Evolutionary conservation across 2,888 invertebrate genomes (phyloP), one percentile per base, ranked within the genome.

Genomic region (Cosmia pyralina): DNA sequence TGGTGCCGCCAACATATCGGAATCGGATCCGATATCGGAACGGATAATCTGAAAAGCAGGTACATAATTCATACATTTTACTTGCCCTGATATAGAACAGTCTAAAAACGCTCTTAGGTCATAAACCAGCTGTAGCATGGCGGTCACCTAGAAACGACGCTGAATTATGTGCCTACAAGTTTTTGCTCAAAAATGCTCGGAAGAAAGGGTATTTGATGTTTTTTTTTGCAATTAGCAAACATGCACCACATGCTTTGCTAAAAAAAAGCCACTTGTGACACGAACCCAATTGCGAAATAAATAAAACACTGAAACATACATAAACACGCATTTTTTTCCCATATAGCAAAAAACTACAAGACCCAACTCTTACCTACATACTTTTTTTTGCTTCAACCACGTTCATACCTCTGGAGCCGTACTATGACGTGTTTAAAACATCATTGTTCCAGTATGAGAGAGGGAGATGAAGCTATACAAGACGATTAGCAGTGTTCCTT

Each of bases 101-200:
- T 34, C 38, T 38, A 6, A 38, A 38, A 6, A 38, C 4, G 38
- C 38, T 38, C 13, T 6, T 41, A n/a, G 34, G 41, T 75, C 13
- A 11, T 52, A 6, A 38, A 64, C 13, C n/a, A 48, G 78, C 75
- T 75, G 19, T 17, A 19, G 75, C 78, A 75, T 78, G 75, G 59
- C 75, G 0, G 28, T 22, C 74, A 75, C 70, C 1, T 70, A 41
- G 17, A 77, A 0, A 22, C 11, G 22, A 48, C 4, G 48, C 59
- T 78, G 77, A 22, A 57, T 28, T n/a, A 65, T 55, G 4, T 55
- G 41, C 65, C 46, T 55, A 8, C n/a, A 44, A 41, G 17, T 4
- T 48, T 15, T 50, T 19, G 46, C 6, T 46, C 2, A 15, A 13
- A 15, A 46, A 11, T 38, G 28, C 8, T 50, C 1, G 4, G n/a